These are phyloP conservation scores for Sicus ferrugineus DNA, from an alignment of 2,888 invertebrate species.

Conservation along the genomic window DNA sequence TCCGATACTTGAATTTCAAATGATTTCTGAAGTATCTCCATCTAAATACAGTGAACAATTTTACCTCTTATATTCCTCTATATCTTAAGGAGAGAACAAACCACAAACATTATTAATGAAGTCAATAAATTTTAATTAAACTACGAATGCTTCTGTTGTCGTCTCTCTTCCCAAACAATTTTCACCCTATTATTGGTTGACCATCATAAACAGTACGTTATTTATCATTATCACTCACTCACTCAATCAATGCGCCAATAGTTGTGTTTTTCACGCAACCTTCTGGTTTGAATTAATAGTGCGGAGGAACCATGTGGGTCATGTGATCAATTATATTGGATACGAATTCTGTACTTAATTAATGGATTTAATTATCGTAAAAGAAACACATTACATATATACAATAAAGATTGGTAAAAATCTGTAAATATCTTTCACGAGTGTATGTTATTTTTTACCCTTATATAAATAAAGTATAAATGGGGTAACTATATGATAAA, in stretches of 20 bases:
- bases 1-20: neutral
- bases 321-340: slow-evolving; percentile 16
- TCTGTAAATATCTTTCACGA: neutral
- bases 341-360: neutral
- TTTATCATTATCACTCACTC: neutral
- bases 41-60: neutral
- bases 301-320: slow-evolving; percentile 25
- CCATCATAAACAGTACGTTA: slow-evolving; percentile 10
- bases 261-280: neutral
- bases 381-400: neutral
- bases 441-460: neutral
- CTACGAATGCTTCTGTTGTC: slow-evolving; percentile 4
- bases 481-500: too few relatives aligned
- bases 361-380: too few relatives aligned
- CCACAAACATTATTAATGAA: neutral
- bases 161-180: neutral
- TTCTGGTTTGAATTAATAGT: neutral
- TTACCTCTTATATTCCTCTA: too few relatives aligned
- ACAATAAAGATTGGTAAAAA: neutral
- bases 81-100: neutral
- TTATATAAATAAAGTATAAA: too few relatives aligned
- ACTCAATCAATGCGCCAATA: slow-evolving; percentile 10
- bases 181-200: neutral
- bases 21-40: neutral
- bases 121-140: slow-evolving; percentile 32